A percentile compares a stretch with the other conserved stretches of the same genome.
These are phyloP conservation scores for Miniopterus natalensis DNA, from an alignment of 2,113 vertebrate genomes.

Conservation along the genomic window DNA sequence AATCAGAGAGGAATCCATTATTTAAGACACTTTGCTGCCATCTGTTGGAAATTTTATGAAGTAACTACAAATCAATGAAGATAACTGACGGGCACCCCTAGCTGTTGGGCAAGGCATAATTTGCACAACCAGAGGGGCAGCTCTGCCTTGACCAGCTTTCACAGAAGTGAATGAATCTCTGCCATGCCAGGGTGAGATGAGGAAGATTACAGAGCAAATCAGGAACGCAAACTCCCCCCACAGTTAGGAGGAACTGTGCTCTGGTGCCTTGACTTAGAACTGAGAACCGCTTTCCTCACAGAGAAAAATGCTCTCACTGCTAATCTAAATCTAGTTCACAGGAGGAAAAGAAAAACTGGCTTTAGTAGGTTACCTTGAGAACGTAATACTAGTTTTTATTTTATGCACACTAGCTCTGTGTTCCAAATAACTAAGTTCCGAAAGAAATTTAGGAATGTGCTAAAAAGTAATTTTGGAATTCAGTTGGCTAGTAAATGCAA, in stretches of 20 bases:
- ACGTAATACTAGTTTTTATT: not conserved
- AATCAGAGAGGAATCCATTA: not conserved
- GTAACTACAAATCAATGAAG: conserved; percentile 16
- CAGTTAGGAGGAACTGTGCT: not conserved
- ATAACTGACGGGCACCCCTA: not conserved
- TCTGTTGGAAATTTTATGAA: conserved; percentile 67
- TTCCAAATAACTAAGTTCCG: not conserved
- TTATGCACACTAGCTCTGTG: not conserved
- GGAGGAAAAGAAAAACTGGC: not conserved
- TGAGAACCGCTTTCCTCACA: not conserved
- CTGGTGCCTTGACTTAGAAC: not conserved
- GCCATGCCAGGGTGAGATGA: not conserved
- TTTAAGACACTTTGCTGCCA: conserved; percentile 63
- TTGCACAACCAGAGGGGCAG: not conserved
- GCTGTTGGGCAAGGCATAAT: not conserved
- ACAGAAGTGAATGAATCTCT: not conserved
- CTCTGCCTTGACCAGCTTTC: not conserved
- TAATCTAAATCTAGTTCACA: not conserved
- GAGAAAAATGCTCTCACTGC: not conserved
- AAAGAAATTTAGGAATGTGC: not conserved
- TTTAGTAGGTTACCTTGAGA: not conserved
- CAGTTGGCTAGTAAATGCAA: not conserved
- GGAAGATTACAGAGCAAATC: not conserved
- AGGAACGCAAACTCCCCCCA: not conserved
- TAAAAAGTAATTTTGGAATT: not conserved